Evolutionary conservation across 2,888 invertebrate genomes (phyloP).

Genomic region (Arctia plantaginis): DNA sequence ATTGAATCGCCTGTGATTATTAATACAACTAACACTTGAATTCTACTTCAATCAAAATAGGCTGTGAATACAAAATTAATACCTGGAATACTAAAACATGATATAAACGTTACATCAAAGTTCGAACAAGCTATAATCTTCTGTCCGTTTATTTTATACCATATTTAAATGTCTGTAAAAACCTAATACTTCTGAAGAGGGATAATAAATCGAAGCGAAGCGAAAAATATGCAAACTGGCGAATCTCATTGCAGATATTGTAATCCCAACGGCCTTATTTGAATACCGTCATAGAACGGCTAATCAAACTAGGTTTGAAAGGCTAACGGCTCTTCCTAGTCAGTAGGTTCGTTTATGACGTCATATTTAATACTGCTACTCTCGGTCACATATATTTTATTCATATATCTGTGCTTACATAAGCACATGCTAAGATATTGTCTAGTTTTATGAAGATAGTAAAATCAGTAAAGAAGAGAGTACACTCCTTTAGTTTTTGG

Average conservation of each 20-base stretch:
- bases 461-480: not conserved
- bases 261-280: slow-evolving; percentile 44
- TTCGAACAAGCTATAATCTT: slow-evolving; percentile 19
- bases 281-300: slow-evolving; percentile 27
- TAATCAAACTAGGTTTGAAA: slow-evolving; percentile 31
- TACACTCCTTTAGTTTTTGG: not conserved
- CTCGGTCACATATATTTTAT: not conserved
- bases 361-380: not conserved
- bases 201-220: slow-evolving; percentile 47
- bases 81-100: slow-evolving; percentile 8
- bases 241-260: slow-evolving; percentile 42
- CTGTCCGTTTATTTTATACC: slow-evolving; percentile 34
- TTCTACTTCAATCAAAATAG: slow-evolving; percentile 7
- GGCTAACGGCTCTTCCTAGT: slow-evolving; percentile 24
- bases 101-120: slow-evolving; percentile 22
- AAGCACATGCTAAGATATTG: not conserved
- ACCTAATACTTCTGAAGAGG: slow-evolving; percentile 36
- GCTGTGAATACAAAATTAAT: slow-evolving; percentile 11
- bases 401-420: not conserved
- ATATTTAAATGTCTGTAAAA: slow-evolving; percentile 46
- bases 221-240: slow-evolving; percentile 53
- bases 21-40: not conserved
- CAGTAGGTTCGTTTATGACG: slow-evolving; percentile 23
- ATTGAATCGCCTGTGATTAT: not conserved
- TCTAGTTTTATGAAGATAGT: not conserved